Evolutionary conservation across 2,888 invertebrate species (phyloP), one percentile per base, ranked within the genome.

Genomic region (Pecten maximus): DNA sequence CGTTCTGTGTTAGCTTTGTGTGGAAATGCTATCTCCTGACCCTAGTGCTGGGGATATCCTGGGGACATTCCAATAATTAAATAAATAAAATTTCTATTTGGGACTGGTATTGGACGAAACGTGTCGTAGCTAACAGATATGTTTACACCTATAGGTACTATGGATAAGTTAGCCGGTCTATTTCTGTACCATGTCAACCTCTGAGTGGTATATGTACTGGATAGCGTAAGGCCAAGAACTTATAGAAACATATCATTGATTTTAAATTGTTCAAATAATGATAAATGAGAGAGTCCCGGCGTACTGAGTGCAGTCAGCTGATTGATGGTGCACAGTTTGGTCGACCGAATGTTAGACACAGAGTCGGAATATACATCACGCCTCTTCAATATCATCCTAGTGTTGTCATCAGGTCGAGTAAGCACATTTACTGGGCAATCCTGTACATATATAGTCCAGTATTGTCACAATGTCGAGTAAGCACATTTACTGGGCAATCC

Each of bases 191-290:
- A 6, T 6, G 2, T n/a, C 60, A 23, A 6, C 8, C 48, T 48
- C 4, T 19, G 10, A 48, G 15, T 48, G 19, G 23, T 35, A 23
- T 35, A 28, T 74, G 74, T 74, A 74, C 74, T 10, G 16, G 74
- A 74, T 74, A 74, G 35, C 35, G 35, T 15, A 6, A 23, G 10
- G 10, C 74, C 35, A 35, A 2, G 35, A 10, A 74, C 60, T 35
- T 28, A 74, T 35, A 74, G 74, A 74, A 74, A 28, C 74, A 74
- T 74, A 74, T 74, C 74, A 74, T 74, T 74, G 74, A 74, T 74
- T 74, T 74, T 74, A 74, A 74, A 2, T 74, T 74, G 74, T 15
- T 74, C 74, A 74, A 74, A 74, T 74, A 74, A 74, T 74, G 74
- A 74, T 74, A 74, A 35, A 74, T 74, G 35, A 35, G 74, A 74